These are phyloP conservation scores for Drosophila hamatofila DNA, from an alignment of 2,888 invertebrate genomes.

Conservation along the genomic window DNA sequence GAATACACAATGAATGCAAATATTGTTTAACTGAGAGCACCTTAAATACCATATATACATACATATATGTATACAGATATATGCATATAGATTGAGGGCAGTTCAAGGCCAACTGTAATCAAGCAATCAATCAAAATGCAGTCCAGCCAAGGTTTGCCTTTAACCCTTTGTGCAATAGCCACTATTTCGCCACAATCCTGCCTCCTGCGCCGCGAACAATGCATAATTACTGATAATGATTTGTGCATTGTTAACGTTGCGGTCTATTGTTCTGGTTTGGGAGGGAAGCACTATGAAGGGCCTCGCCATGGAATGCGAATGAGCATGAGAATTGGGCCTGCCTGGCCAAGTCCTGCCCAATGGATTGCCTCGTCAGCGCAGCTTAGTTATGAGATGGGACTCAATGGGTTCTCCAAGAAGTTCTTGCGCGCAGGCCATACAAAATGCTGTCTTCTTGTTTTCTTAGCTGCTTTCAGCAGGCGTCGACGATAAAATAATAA, in stretches of 20 bases:
- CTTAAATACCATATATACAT: neutral
- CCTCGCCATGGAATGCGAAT: constrained; percentile 14
- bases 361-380: constrained; percentile 51
- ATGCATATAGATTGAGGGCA: constrained; percentile 15
- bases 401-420: constrained; percentile 24
- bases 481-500: constrained; percentile 75
- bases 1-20: neutral
- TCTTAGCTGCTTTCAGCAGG: constrained; percentile 46
- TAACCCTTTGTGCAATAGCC: constrained; percentile 9
- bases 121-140: constrained; percentile 69
- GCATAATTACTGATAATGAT: constrained; percentile 81
- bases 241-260: constrained; percentile 67
- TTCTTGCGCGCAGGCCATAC: neutral
- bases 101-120: constrained; percentile 75
- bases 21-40: neutral
- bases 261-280: constrained; percentile 64
- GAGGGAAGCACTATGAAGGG: constrained; percentile 1
- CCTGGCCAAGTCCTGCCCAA: constrained; percentile 14
- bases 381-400: constrained; percentile 56
- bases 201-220: constrained; percentile 53
- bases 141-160: constrained; percentile 10
- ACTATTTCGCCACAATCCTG: constrained; percentile 6
- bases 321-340: constrained; percentile 31
- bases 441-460: neutral
- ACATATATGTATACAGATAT: neutral